phyloP scores from a whole-genome alignment of 2,797 vertebrate genomes.

The Tragopan temminckii region DNA sequence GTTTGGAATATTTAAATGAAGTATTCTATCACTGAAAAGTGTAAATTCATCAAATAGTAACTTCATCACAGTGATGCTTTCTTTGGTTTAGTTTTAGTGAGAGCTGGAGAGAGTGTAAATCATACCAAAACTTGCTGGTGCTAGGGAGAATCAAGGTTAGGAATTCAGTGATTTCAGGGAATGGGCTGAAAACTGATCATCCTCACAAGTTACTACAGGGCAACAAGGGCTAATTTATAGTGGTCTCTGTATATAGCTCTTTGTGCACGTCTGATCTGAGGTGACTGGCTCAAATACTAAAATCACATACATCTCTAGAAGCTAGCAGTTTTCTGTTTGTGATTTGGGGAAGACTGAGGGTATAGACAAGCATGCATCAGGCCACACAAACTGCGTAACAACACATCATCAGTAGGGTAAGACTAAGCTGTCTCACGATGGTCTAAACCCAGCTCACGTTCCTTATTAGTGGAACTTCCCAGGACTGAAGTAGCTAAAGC shows the following conservation, averaged over 20 bases:
- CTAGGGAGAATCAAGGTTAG: not conserved
- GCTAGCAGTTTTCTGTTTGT: not conserved
- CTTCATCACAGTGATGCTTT: not conserved
- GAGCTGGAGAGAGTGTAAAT: not conserved
- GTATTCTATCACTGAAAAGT: not conserved
- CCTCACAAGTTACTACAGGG: not conserved
- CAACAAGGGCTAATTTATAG: not conserved
- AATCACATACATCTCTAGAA: not conserved
- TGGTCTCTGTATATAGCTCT: not conserved
- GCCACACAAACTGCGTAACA: not conserved
- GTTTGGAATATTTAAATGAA: not conserved
- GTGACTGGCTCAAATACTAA: not conserved
- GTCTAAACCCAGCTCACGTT: too few species aligned
- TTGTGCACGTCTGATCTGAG: not conserved
- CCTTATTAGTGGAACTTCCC: too few species aligned
- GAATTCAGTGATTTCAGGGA: not conserved
- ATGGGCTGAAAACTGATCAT: not conserved
- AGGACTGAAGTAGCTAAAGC: not conserved
- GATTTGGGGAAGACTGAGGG: not conserved
- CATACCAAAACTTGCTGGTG: not conserved
- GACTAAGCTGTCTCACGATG: too few species aligned
- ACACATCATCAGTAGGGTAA: too few species aligned
- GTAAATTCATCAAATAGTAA: not conserved
- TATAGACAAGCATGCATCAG: not conserved
- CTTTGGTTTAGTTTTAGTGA: not conserved